phyloP scores from a whole-genome alignment of 2,888 invertebrate genomes.

The Xanthorhoe designata region DNA sequence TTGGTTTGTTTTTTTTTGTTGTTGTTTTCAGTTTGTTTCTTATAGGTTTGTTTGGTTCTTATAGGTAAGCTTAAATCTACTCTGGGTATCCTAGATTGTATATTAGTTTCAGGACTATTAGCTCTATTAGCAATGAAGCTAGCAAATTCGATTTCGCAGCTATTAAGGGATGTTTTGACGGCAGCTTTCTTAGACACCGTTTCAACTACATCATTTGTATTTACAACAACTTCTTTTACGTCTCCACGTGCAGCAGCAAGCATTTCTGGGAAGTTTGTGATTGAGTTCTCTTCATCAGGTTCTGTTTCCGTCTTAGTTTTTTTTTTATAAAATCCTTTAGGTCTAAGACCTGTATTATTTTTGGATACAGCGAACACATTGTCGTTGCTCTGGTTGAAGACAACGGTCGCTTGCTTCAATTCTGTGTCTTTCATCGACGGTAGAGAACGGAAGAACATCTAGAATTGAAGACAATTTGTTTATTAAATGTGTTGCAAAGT shows the following conservation, averaged over 20 bases:
- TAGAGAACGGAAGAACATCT: constrained; percentile 75
- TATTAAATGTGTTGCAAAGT: too few relatives aligned
- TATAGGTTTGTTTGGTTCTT: background rate
- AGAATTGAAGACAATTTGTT: constrained; percentile 34
- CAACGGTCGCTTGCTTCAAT: constrained; percentile 59
- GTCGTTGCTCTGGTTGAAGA: constrained; percentile 21
- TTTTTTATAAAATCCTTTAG: background rate
- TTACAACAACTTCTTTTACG: background rate
- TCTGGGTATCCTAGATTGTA: background rate
- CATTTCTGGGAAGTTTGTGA: background rate
- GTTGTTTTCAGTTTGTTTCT: background rate
- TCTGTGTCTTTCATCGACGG: constrained; percentile 63
- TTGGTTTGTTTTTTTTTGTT: too few relatives aligned
- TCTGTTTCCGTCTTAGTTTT: background rate
- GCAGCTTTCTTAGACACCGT: constrained; percentile 2
- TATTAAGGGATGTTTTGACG: constrained; percentile 10
- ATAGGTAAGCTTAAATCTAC: background rate
- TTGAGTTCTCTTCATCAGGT: background rate
- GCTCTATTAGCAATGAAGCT: background rate
- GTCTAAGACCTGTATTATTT: background rate
- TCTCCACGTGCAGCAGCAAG: background rate
- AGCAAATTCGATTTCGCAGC: constrained; percentile 22
- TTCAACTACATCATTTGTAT: background rate
- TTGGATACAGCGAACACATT: background rate
- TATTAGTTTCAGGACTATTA: background rate